phyloP scores from a whole-genome alignment of 2,113 vertebrate genomes.

The Phalacrocorax aristotelis region DNA sequence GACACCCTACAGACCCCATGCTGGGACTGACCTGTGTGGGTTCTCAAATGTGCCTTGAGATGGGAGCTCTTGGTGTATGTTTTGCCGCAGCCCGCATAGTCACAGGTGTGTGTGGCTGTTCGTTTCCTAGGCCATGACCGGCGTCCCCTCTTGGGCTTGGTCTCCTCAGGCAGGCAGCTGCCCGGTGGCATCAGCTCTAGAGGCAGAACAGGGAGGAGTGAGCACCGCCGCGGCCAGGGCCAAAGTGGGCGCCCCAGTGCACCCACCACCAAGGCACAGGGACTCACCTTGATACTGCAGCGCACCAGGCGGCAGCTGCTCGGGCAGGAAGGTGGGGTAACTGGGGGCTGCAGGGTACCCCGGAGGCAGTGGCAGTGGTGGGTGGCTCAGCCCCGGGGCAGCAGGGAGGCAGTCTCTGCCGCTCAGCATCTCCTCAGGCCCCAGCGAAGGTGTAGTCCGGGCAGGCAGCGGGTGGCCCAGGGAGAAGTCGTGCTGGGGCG shows the following conservation, averaged over 20 bases:
- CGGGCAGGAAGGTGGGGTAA: constrained; percentile 82
- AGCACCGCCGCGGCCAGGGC: background rate
- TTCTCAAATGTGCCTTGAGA: constrained; percentile 96
- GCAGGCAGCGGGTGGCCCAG: constrained; percentile 74
- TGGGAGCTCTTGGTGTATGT: constrained; percentile 99
- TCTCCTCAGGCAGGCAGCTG: constrained; percentile 86
- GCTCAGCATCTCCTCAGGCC: constrained; percentile 83
- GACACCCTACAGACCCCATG: accelerated
- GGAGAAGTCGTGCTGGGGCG: constrained; percentile 79
- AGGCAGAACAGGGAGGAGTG: constrained; percentile 65
- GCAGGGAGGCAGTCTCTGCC: constrained; percentile 83
- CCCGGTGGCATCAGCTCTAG: constrained; percentile 87
- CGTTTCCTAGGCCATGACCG: constrained; percentile 96
- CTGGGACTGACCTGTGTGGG: constrained; percentile 89
- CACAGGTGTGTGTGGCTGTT: constrained; percentile 93
- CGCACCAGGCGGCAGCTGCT: constrained; percentile 76
- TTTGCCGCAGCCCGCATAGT: constrained; percentile 95
- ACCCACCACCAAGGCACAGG: background rate
- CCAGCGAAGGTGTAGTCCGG: constrained; percentile 83
- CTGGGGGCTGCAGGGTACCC: constrained; percentile 82
- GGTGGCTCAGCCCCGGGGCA: constrained; percentile 68
- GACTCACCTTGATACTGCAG: constrained; percentile 94
- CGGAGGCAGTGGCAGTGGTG: constrained; percentile 79
- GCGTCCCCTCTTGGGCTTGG: constrained; percentile 93
- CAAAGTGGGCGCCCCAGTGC: background rate